Evolutionary conservation across 2,113 vertebrate species (phyloP).

Genomic region (Kryptolebias marmoratus): DNA sequence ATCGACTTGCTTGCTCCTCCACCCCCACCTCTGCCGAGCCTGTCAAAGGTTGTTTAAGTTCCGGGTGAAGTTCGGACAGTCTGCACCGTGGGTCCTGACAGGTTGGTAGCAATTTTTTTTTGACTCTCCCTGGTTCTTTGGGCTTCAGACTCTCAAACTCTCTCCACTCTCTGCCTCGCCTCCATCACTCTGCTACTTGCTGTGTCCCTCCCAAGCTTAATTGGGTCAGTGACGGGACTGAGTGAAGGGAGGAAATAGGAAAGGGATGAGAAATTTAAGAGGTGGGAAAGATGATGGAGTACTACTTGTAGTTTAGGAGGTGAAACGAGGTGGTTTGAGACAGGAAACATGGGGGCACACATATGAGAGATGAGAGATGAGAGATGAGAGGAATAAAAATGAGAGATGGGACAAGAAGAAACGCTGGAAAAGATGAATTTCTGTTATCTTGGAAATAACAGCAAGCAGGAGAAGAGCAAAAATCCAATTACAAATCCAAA

Average conservation of each 20-base stretch:
- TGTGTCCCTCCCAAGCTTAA: slow-evolving; percentile 71
- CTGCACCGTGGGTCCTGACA: slow-evolving; percentile 46
- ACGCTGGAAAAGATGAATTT: not conserved
- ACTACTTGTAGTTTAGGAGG: slow-evolving; percentile 36
- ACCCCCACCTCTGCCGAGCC: slow-evolving; percentile 38
- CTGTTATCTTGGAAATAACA: not conserved
- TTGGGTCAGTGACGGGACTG: slow-evolving; percentile 78
- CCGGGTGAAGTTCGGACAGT: slow-evolving; percentile 68
- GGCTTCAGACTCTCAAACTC: slow-evolving; percentile 62
- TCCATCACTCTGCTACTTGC: slow-evolving; percentile 52
- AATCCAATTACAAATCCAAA: not conserved
- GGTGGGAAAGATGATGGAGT: slow-evolving; percentile 30
- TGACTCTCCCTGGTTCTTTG: slow-evolving; percentile 44
- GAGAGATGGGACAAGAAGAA: slow-evolving; percentile 24
- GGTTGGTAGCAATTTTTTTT: slow-evolving; percentile 55
- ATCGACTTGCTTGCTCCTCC: slow-evolving; percentile 47
- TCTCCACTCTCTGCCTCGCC: slow-evolving; percentile 43
- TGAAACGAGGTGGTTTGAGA: slow-evolving; percentile 20
- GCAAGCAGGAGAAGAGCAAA: slow-evolving; percentile 4
- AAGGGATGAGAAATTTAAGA: slow-evolving; percentile 32
- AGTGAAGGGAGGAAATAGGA: slow-evolving; percentile 49
- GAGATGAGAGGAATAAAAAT: slow-evolving; percentile 20
- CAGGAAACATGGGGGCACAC: slow-evolving; percentile 8
- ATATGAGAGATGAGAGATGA: not conserved
- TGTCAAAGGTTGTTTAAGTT: slow-evolving; percentile 70